phyloP scores from a whole-genome alignment of 92 coral and sea anemone genomes.

The Epizoanthus illoricatus region DNA sequence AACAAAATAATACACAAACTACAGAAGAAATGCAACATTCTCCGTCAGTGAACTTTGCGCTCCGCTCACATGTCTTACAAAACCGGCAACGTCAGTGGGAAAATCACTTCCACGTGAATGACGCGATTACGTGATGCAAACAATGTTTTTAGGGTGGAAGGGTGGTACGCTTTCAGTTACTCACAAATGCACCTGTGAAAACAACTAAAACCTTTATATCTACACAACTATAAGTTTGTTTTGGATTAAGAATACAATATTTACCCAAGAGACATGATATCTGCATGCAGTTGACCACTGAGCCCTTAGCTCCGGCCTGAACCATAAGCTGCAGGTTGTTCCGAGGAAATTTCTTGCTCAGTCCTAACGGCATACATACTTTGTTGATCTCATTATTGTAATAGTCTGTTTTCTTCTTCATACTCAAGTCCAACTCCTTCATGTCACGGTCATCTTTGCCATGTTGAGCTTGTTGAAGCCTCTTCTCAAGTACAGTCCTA shows the following conservation, averaged over 20 bases:
- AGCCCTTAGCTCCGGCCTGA: conserved; percentile 97
- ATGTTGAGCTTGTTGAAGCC: conserved; percentile 82
- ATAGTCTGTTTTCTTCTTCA: conserved; percentile 90
- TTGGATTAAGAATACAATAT: background rate
- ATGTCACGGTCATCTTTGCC: conserved; percentile 82
- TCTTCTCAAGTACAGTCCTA: conserved; percentile 52
- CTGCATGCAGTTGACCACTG: conserved; percentile 94
- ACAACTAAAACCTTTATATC: no score
- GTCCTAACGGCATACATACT: conserved; percentile 85
- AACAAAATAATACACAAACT: no score
- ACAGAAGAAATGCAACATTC: no score
- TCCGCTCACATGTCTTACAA: no score
- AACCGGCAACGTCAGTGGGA: no score
- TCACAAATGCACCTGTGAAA: no score
- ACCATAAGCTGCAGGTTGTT: conserved; percentile 98
- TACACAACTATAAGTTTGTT: no score
- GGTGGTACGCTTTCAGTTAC: no score
- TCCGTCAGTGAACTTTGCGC: no score
- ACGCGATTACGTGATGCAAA: no score
- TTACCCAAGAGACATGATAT: conserved; percentile 91
- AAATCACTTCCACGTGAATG: no score
- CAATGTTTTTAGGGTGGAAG: no score
- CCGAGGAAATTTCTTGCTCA: conserved; percentile 81
- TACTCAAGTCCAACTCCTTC: conserved; percentile 88
- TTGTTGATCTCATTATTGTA: conserved; percentile 90